phyloP scores from a whole-genome alignment of 1,140 invertebrate species.

The Paralvinella palmiformis region DNA sequence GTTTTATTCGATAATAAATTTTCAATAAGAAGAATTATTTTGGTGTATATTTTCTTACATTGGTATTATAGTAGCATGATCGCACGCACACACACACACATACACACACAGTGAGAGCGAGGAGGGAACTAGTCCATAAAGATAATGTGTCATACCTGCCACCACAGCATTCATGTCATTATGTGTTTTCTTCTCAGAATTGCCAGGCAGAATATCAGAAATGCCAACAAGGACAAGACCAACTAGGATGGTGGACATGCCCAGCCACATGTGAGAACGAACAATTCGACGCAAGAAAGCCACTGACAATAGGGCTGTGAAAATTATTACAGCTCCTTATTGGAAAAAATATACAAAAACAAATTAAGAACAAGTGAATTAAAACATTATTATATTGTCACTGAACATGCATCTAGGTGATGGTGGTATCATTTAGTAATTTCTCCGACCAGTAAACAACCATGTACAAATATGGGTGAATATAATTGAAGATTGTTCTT shows the following conservation, averaged over 20 bases:
- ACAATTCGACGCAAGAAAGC: slow-evolving; percentile 72
- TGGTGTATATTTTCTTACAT: background rate
- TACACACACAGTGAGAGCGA: background rate
- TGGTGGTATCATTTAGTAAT: background rate
- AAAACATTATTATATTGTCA: background rate
- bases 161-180: slow-evolving; percentile 62
- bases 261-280: slow-evolving; percentile 67
- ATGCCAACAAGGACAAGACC: slow-evolving; percentile 78
- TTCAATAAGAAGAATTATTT: background rate
- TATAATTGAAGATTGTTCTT: background rate
- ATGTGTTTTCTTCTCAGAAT: slow-evolving; percentile 49
- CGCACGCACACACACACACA: background rate
- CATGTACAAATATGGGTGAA: background rate
- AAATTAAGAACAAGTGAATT: background rate
- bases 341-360: slow-evolving; percentile 9
- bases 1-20: background rate
- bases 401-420: background rate
- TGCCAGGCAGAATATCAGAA: slow-evolving; percentile 62
- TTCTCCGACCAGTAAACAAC: background rate
- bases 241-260: slow-evolving; percentile 71
- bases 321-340: slow-evolving; percentile 81
- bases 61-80: background rate
- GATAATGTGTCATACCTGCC: slow-evolving; percentile 22
- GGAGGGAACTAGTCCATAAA: background rate
- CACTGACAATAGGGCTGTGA: slow-evolving; percentile 70